These are phyloP conservation scores for Gobiocypris rarus DNA, from an alignment of 2,113 vertebrate genomes.

Conservation along the genomic window DNA sequence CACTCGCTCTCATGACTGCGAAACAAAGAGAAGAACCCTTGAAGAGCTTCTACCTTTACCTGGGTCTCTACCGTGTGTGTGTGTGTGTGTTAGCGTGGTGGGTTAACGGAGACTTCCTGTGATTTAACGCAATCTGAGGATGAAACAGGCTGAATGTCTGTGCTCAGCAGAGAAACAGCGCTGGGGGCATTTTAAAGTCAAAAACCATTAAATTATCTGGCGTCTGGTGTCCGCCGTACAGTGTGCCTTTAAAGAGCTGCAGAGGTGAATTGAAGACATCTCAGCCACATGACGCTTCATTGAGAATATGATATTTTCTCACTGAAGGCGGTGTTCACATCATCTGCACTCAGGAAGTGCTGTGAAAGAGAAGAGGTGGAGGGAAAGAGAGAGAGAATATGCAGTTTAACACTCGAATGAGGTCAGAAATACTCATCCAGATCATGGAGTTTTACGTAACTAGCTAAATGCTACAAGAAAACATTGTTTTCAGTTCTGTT, in stretches of 20 bases:
- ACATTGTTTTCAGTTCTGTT: too few species aligned
- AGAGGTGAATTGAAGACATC: constrained; percentile 12
- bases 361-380: constrained; percentile 23
- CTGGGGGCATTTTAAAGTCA: constrained; percentile 42
- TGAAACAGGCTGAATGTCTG: constrained; percentile 5
- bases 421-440: neutral
- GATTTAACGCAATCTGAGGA: constrained; percentile 58
- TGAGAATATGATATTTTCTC: constrained; percentile 56
- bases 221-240: constrained; percentile 5
- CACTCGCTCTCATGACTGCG: constrained; percentile 59
- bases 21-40: constrained; percentile 50
- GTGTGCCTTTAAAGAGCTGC: constrained; percentile 28
- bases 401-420: neutral
- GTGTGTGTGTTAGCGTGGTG: neutral
- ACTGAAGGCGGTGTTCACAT: constrained; percentile 43
- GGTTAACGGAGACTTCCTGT: constrained; percentile 44
- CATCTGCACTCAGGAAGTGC: constrained; percentile 32
- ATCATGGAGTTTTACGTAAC: neutral
- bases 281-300: constrained; percentile 38
- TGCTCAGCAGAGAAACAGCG: constrained; percentile 12
- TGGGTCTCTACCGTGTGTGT: neutral
- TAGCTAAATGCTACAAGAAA: neutral
- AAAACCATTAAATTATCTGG: constrained; percentile 29
- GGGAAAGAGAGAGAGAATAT: neutral
- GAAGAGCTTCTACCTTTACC: constrained; percentile 20